These are phyloP conservation scores for Lophochroa leadbeateri DNA, from an alignment of 2,113 vertebrate genomes.

Conservation along the genomic window DNA sequence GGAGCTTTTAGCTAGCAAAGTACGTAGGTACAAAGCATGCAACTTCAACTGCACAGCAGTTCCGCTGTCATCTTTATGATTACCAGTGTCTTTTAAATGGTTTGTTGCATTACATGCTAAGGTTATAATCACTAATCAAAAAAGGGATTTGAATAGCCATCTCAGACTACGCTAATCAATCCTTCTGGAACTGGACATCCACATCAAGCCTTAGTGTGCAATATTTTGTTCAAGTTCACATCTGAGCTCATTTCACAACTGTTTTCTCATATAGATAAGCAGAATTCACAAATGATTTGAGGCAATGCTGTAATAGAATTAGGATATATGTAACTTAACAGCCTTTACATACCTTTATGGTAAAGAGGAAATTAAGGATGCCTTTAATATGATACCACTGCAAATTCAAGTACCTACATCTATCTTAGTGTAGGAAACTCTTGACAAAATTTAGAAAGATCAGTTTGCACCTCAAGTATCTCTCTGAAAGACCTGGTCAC, in stretches of 20 bases:
- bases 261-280: neutral
- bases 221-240: neutral
- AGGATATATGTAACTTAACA: neutral
- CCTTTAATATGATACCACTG: neutral
- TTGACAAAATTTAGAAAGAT: neutral
- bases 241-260: neutral
- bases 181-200: neutral
- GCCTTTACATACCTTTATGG: neutral
- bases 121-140: neutral
- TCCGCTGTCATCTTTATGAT: neutral
- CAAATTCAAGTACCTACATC: neutral
- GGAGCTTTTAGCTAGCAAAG: neutral
- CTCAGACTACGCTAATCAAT: neutral
- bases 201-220: neutral
- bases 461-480: neutral
- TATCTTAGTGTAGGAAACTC: neutral
- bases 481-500: neutral
- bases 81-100: neutral
- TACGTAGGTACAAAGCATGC: accelerated
- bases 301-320: neutral
- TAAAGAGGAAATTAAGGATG: neutral
- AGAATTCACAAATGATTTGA: neutral
- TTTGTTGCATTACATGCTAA: neutral
- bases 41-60: neutral
- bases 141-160: neutral